Conservation (phyloP, 2,888 invertebrate species). For the Catocala fraxini region DNA sequence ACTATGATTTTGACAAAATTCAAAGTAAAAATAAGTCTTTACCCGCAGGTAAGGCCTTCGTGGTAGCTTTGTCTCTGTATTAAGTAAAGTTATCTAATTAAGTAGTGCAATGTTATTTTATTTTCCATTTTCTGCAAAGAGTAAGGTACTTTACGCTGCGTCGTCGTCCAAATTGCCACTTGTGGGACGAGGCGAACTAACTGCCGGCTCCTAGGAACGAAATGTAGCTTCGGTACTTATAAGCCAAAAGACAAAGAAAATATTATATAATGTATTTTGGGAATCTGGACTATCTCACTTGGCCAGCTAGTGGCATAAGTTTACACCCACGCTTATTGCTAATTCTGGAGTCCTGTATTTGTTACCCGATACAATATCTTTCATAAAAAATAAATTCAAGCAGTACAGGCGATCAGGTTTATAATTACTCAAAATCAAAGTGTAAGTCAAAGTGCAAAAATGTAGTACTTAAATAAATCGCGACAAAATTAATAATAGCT, state of each 20-base stretch:
- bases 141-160: slow-evolving; percentile 48
- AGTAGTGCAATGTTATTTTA: slow-evolving; percentile 36
- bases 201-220: slow-evolving; percentile 34
- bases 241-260: slow-evolving; percentile 26
- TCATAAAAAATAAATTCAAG: too few relatives aligned
- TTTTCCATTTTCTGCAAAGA: slow-evolving; percentile 54
- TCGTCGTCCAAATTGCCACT: slow-evolving; percentile 59
- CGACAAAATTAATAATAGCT: too few relatives aligned
- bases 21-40: too few relatives aligned
- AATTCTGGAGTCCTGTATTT: too few relatives aligned
- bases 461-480: too few relatives aligned
- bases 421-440: too few relatives aligned
- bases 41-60: background rate
- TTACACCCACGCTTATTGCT: too few relatives aligned
- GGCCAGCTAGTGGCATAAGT: too few relatives aligned
- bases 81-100: slow-evolving; percentile 30
- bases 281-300: background rate
- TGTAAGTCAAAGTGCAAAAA: too few relatives aligned
- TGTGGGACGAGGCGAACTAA: slow-evolving; percentile 42
- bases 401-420: too few relatives aligned
- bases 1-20: too few relatives aligned
- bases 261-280: slow-evolving; percentile 1
- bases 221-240: slow-evolving; percentile 36
- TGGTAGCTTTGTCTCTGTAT: background rate
- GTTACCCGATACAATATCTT: too few relatives aligned